A percentile compares a stretch with the other conserved stretches of the same genome.
phyloP scores from a whole-genome alignment of 2,797 vertebrate genomes.

The Falco novaeseelandiae region DNA sequence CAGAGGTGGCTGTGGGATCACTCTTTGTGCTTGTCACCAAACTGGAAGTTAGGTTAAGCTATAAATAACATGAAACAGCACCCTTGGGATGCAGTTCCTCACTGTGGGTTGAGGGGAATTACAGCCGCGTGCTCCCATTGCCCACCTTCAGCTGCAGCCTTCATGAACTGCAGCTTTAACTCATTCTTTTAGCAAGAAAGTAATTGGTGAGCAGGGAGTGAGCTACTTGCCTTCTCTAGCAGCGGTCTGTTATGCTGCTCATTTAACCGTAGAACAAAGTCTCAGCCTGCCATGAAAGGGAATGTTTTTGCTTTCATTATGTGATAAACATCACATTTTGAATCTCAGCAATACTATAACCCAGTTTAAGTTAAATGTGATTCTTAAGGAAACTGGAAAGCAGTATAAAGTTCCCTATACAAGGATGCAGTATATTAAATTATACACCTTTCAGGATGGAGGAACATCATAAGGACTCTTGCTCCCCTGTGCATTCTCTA shows the following conservation, averaged over 20 bases:
- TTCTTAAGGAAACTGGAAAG: not conserved
- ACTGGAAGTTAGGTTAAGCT: not conserved
- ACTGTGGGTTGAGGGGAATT: not conserved
- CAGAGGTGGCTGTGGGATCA: not conserved
- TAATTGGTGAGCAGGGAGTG: not conserved
- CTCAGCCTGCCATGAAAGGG: not conserved
- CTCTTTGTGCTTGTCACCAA: not conserved
- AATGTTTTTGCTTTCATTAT: not conserved
- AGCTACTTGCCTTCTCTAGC: not conserved
- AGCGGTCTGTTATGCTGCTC: not conserved
- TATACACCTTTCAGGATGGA: not conserved
- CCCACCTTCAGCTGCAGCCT: not conserved
- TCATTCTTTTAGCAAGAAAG: not conserved
- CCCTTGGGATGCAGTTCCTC: not conserved
- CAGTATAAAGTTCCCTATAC: not conserved
- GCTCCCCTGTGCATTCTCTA: not conserved
- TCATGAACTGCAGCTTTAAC: not conserved
- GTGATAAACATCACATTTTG: not conserved
- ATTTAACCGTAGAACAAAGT: not conserved
- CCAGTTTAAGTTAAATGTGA: not conserved
- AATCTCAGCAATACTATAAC: not conserved
- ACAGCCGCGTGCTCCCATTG: not conserved
- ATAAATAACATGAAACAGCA: rapidly evolving
- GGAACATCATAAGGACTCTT: not conserved
- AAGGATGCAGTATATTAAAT: not conserved